Base-by-base conservation (phyloP, 2,113 vertebrate species). In the Miniopterus natalensis region DNA sequence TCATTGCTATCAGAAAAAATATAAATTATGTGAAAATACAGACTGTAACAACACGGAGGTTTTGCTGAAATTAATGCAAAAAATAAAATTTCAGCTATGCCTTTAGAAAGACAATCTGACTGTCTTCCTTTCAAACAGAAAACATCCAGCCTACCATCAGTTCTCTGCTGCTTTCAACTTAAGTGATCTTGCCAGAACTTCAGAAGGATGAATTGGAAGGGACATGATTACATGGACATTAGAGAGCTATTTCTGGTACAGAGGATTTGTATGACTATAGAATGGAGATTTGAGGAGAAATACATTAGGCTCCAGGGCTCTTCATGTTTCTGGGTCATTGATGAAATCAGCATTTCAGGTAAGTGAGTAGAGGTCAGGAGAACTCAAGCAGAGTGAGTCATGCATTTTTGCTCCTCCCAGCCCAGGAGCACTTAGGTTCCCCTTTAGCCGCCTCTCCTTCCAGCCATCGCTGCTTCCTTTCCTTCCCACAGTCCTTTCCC, bases 281-380 rank as follows among this genome's bases (percentile, higher is more conserved):
- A 90, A 42, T 84, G 25, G 25, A 96, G 49, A 25, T 63, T 77
- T 49, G 68, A 71, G 20, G 36, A 77, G 73, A 42, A 65, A n/a
- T 11, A 27, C n/a, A 23, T 70, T 55, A 15, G n/a, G 47, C n/a
- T 51, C 45, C 7, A 3, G 25, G 78, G 45, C 63, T 92, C 45
- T 65, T 63, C 68, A 31, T 42, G n/a, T 79, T 81, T 90, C 68
- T 95, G 45, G 49, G 63, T 92, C 93, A 49, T 57, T 85, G 85
- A 84, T 81, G n/a, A 42, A 65, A 42, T 90, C 45, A 87, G 53
- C 61, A 42, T 53, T 47, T 40, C 77, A 97, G 21, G 4, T 79
- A 63, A 75, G 36, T 27, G 49, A 91, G 42, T 27, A n/a, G 55
- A 95, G 73, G 11, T 6, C 57, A 27, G 79, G 55, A 70, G 81